Evolutionary conservation across 2,113 vertebrate species (phyloP), one percentile per base, ranked within the genome.

Genomic region (Anguilla japonica): DNA sequence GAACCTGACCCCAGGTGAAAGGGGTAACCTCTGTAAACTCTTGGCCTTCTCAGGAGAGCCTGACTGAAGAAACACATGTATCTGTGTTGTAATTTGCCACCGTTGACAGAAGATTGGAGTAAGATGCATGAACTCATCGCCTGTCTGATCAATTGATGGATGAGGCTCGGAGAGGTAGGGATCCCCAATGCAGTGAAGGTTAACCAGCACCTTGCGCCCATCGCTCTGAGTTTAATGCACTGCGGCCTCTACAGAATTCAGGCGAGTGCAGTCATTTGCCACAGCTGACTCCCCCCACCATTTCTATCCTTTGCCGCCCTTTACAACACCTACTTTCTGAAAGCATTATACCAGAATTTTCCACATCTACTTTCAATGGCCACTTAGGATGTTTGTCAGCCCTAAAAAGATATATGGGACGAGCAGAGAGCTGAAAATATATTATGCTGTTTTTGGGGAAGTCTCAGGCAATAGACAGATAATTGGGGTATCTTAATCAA

Each of bases 71-170:
- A 80, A 57, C 80, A 67, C 79, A 85, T 84, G 60, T 84, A 88
- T 84, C 86, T 86, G 43, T 83, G 56, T 41, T 81, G 63, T 80
- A 81, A 60, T 92, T 91, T 92, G 87, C 84, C 86, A 88, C 88
- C 85, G 71, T 83, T 92, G 93, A 92, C 93, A 95, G 91, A 93
- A 92, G 89, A 89, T 84, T 87, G 82, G 92, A 93, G 91, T 89
- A 92, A 94, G 93, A 93, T 92, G 88, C 91, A 93, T 93, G 88
- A 88, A 90, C 90, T 90, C 87, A 90, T 94, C 89, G 90, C 39
- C 5, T 82, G 90, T 87, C 84, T 88, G 86, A 93, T 94, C 90
- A 92, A 71, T 91, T 95, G 93, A 94, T 94, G 91, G 92, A 94
- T 94, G 90, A 89, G 91, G 92, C 86, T 87, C 80, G 56, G 87